Conservation (phyloP, 2,797 vertebrate genomes). For the Microchirus variegatus region DNA sequence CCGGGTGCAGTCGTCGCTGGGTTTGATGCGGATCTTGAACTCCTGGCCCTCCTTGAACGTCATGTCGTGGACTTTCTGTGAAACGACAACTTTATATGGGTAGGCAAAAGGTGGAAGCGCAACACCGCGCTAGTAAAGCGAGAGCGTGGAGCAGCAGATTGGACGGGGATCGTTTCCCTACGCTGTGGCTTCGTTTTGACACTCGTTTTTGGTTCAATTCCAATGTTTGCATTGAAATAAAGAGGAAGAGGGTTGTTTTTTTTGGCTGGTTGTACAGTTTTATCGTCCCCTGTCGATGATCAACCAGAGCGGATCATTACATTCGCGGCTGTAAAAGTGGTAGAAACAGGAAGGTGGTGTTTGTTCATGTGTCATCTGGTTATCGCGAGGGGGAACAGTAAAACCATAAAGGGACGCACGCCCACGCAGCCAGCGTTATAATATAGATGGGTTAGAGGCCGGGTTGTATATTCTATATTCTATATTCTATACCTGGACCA, state of each 20-base stretch:
- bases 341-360: constrained; percentile 46
- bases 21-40: constrained; percentile 75
- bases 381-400: constrained; percentile 12
- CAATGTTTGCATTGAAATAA: too few relatives aligned
- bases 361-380: constrained; percentile 9
- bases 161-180: too few relatives aligned
- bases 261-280: background rate
- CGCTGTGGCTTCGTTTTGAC: too few relatives aligned
- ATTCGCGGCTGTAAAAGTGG: constrained; percentile 28
- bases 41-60: constrained; percentile 76
- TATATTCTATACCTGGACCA: constrained; percentile 1
- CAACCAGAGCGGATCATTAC: constrained; percentile 26
- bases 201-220: too few relatives aligned
- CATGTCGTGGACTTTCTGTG: constrained; percentile 72
- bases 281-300: constrained; percentile 57
- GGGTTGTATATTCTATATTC: too few relatives aligned
- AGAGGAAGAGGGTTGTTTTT: too few relatives aligned
- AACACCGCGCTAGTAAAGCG: too few relatives aligned
- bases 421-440: background rate
- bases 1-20: constrained; percentile 18
- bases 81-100: too few relatives aligned
- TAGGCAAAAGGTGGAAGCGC: too few relatives aligned
- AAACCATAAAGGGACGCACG: constrained; percentile 39
- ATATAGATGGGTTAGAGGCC: too few relatives aligned
- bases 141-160: too few relatives aligned